Percentiles rank a stretch among this genome's conserved stretches.
Evolutionary conservation across 2,113 vertebrate genomes (phyloP).

Genomic region (Calidris pugnax): DNA sequence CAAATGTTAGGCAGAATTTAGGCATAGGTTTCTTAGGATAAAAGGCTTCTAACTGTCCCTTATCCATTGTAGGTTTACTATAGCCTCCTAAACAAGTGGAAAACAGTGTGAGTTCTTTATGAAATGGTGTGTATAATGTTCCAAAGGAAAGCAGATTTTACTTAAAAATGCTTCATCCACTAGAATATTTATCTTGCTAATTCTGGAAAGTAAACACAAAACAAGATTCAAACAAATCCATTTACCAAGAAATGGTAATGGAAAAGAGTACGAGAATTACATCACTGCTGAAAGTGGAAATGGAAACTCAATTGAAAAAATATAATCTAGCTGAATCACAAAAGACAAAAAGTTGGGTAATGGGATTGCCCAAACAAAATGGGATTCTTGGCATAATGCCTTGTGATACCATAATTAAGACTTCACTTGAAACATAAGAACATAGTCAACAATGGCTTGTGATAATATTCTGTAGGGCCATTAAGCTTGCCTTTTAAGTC

Average conservation of each 20-base stretch:
- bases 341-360: not conserved
- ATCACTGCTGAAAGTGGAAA: conserved; percentile 8
- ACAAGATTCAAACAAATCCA: not conserved
- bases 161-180: not conserved
- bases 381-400: not conserved
- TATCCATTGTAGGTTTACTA: not conserved
- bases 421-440: not conserved
- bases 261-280: not conserved
- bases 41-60: not conserved
- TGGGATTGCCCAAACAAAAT: conserved; percentile 10
- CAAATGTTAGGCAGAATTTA: not conserved
- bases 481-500: not conserved
- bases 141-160: not conserved
- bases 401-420: not conserved
- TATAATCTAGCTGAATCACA: not conserved
- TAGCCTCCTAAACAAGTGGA: not conserved
- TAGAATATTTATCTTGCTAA: not conserved
- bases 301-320: not conserved
- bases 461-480: not conserved
- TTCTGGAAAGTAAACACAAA: not conserved
- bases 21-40: not conserved
- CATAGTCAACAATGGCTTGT: not conserved
- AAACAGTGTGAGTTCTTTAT: not conserved
- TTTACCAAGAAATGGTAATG: not conserved
- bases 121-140: not conserved